Evolutionary conservation across 2,113 vertebrate genomes (phyloP).

Genomic region (Melozone crissalis): DNA sequence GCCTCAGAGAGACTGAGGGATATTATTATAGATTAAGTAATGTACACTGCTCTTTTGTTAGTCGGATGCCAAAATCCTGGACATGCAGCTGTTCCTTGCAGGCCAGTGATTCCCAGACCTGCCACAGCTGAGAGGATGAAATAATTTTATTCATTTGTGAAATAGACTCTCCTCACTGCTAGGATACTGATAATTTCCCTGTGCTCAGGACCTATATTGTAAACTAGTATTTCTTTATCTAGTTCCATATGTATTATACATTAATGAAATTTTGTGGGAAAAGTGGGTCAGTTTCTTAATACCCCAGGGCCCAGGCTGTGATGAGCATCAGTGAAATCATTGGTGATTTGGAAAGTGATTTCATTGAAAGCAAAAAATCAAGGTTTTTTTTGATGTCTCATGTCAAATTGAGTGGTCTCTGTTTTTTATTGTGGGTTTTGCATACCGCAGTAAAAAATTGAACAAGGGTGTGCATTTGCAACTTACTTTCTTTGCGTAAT

Average conservation of each 20-base stretch:
- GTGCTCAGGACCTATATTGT: background rate
- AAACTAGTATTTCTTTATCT: background rate
- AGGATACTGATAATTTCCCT: background rate
- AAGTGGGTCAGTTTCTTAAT: background rate
- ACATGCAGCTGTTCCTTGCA: slow-evolving; percentile 45
- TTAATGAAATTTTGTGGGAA: background rate
- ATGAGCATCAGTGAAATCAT: background rate
- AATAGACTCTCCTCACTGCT: background rate
- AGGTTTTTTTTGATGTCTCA: background rate
- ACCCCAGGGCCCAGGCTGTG: background rate
- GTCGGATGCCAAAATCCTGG: background rate
- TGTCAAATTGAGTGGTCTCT: background rate
- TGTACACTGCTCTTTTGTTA: background rate
- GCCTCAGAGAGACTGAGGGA: background rate
- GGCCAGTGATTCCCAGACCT: background rate
- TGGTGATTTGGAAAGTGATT: slow-evolving; percentile 18
- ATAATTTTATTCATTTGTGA: background rate
- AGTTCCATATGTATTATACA: background rate
- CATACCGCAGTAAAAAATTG: background rate
- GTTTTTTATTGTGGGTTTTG: background rate
- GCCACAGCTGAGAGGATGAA: background rate
- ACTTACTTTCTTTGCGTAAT: background rate
- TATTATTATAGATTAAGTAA: background rate
- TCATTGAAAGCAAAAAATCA: background rate
- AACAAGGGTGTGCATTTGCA: background rate